Evolutionary conservation across 2,113 vertebrate species (phyloP).

Genomic region (Cryptoleucopteryx plumbea): DNA sequence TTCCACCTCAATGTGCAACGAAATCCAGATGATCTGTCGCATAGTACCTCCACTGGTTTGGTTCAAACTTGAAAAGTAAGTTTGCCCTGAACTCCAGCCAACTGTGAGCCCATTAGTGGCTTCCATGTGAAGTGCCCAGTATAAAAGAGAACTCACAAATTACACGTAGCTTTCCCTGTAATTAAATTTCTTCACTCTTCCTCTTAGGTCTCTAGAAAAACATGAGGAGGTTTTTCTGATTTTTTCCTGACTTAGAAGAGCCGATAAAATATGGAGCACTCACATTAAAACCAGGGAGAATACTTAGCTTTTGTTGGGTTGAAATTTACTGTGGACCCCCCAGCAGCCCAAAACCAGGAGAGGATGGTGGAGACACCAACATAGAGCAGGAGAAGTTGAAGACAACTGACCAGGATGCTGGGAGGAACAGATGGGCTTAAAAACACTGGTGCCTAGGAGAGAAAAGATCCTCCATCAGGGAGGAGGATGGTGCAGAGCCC

Average conservation of each 20-base stretch:
- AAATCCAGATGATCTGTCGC: slow-evolving; percentile 39
- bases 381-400: neutral
- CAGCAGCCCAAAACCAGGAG: neutral
- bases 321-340: neutral
- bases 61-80: slow-evolving; percentile 27
- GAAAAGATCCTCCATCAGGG: neutral
- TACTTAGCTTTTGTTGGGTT: neutral
- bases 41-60: neutral
- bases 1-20: neutral
- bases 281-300: neutral
- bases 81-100: slow-evolving; percentile 2
- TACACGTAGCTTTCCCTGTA: neutral
- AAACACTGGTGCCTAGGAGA: neutral
- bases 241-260: neutral
- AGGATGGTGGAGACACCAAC: neutral
- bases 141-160: neutral
- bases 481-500: neutral
- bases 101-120: neutral
- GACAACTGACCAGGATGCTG: neutral
- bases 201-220: neutral
- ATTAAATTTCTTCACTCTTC: neutral
- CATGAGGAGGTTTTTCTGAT: neutral
- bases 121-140: neutral
- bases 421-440: neutral
- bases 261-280: neutral